A percentile compares a stretch with the other conserved stretches of the same genome.
phyloP scores from a whole-genome alignment of 92 coral and sea anemone species.

The Pocillopora grandis region DNA sequence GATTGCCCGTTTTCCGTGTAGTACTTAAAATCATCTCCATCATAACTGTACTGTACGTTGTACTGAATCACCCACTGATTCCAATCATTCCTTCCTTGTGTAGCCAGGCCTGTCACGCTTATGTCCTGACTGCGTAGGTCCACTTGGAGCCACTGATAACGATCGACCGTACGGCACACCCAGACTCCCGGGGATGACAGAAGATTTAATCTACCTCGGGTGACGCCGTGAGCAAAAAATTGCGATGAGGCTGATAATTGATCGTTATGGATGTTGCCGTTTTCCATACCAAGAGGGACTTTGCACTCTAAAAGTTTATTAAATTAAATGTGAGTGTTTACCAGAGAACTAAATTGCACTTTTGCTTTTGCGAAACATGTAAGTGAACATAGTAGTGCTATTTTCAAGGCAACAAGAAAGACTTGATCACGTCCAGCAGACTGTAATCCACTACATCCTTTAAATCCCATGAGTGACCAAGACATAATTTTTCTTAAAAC shows the following conservation, averaged over 20 bases:
- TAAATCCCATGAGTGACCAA: no score
- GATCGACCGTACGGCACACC: not conserved
- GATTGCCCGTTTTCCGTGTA: conserved; percentile 12
- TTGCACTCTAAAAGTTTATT: not conserved
- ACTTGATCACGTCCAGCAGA: no score
- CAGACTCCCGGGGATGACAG: not conserved
- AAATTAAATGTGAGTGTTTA: not conserved
- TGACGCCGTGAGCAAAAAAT: not conserved
- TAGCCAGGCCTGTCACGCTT: not conserved
- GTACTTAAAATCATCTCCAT: not conserved
- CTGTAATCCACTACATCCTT: no score
- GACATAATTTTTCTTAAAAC: no score
- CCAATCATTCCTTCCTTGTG: not conserved
- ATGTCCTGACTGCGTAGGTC: not conserved
- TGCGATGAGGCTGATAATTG: conserved; percentile 10
- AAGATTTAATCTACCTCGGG: not conserved
- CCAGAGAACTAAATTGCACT: no score
- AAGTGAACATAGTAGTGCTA: no score
- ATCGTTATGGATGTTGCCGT: not conserved
- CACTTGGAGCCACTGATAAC: not conserved
- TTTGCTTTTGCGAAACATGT: no score
- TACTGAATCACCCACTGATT: not conserved
- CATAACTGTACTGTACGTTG: not conserved
- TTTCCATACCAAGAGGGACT: conserved; percentile 11
- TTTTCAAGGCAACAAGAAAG: no score